These are phyloP conservation scores for Ochropleura leucogaster DNA, from an alignment of 2,888 invertebrate genomes.

Conservation along the genomic window DNA sequence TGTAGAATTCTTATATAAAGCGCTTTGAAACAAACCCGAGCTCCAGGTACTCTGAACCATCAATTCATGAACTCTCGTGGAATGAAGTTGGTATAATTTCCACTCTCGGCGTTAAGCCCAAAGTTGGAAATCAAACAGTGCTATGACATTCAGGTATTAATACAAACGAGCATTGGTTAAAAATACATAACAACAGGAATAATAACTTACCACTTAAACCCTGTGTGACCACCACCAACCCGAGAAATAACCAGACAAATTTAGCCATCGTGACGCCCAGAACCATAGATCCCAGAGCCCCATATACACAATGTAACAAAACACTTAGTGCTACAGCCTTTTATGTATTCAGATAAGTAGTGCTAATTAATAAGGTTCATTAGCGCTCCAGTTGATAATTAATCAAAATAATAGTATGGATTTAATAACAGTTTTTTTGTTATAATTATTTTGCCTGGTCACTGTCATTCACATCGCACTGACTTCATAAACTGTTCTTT, in stretches of 20 bases:
- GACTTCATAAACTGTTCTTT: no score
- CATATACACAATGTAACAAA: conserved; percentile 8
- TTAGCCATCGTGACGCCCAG: conserved; percentile 52
- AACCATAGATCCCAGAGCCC: conserved; percentile 31
- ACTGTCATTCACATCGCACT: no score
- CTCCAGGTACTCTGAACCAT: not conserved
- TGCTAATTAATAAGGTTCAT: conserved; percentile 42
- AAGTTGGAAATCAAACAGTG: no score
- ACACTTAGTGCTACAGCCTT: conserved; percentile 16
- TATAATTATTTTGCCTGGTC: no score
- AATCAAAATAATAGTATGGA: conserved; percentile 22
- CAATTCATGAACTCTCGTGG: not conserved
- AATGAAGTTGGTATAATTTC: not conserved
- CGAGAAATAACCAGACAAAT: conserved; percentile 59
- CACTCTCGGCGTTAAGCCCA: no score
- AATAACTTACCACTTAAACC: conserved; percentile 56
- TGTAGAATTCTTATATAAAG: not conserved
- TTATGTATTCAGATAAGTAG: conserved; percentile 24
- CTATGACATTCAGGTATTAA: no score
- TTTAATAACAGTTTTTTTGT: conserved; percentile 2
- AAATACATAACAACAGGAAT: not conserved
- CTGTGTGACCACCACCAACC: conserved; percentile 45
- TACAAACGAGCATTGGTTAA: no score
- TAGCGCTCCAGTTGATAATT: conserved; percentile 31
- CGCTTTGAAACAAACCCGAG: not conserved